Evolutionary conservation across 2,888 invertebrate genomes (phyloP).

Genomic region (Papilio gigon): DNA sequence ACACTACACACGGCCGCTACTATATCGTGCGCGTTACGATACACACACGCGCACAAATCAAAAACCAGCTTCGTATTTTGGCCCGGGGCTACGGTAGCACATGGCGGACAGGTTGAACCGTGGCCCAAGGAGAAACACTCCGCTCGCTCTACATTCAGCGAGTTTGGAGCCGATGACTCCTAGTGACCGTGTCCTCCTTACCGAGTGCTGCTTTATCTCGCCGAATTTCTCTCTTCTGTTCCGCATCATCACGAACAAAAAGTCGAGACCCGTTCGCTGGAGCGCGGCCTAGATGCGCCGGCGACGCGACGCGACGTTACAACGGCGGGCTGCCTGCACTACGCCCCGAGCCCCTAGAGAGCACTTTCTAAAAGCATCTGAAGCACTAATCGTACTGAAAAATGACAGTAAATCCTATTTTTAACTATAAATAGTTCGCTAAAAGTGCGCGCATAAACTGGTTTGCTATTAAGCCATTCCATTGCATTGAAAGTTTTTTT

Average conservation of each 20-base stretch:
- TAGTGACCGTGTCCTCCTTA: slow-evolving; percentile 80
- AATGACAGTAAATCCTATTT: slow-evolving; percentile 54
- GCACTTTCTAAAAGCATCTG: slow-evolving; percentile 55
- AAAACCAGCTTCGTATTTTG: slow-evolving; percentile 56
- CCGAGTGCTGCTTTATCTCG: slow-evolving; percentile 75
- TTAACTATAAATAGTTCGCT: slow-evolving; percentile 51
- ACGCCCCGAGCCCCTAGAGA: slow-evolving; percentile 54
- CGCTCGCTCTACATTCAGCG: slow-evolving; percentile 74
- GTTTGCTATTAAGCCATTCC: slow-evolving; percentile 17
- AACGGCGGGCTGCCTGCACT: slow-evolving; percentile 52
- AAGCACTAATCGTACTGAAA: slow-evolving; percentile 58
- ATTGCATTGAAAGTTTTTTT: slow-evolving; percentile 13
- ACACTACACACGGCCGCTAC: slow-evolving; percentile 17
- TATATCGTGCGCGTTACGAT: slow-evolving; percentile 27
- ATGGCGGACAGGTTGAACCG: slow-evolving; percentile 63
- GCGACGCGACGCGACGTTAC: slow-evolving; percentile 46
- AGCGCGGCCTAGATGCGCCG: slow-evolving; percentile 75
- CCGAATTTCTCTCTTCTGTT: slow-evolving; percentile 81
- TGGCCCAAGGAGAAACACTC: slow-evolving; percentile 71
- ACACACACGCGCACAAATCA: slow-evolving; percentile 43
- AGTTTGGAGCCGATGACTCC: slow-evolving; percentile 78
- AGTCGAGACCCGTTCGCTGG: slow-evolving; percentile 76
- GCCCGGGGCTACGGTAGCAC: slow-evolving; percentile 61
- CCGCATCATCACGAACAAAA: slow-evolving; percentile 80
- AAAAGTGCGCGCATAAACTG: slow-evolving; percentile 44